Evolutionary conservation across 2,797 vertebrate species (phyloP), one percentile per base, ranked within the genome.

Genomic region (Hyperoplus immaculatus): DNA sequence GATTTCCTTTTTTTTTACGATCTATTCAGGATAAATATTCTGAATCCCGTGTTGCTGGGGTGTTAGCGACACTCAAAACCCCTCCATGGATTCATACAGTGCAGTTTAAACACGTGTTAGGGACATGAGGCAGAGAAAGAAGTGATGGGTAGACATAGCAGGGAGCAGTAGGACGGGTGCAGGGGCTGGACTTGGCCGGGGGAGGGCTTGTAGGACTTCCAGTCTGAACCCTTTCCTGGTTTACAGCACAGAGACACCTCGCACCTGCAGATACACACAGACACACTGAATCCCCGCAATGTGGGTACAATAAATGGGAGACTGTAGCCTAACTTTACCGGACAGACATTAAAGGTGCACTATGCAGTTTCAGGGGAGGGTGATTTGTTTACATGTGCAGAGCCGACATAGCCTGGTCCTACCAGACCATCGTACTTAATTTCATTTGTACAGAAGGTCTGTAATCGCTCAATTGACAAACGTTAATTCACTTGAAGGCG

Each of bases 191-290:
- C 80, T 51, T 79, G 90, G 15, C 93, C 90, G 1, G 73, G 93
- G 4, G 76, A 78, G 0, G 87, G 74, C 21, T 90, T 95, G 77
- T 85, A 93, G 15, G 89, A 85, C 8, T 79, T 89, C 92, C 93
- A 92, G 76, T 95, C 92, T 58, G 94, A 90, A 0, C 88, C 90
- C 64, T 91, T 94, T 77, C 96, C 95, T 1, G 96, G 95, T 89
- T 97, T 99, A 87, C 95, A 97, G 94, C 98, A 99, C 63, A 96
- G 95, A 0, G 97, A 97, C 81, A 99, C 94, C 59, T 99, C 97
- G 83, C 98, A 98, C 91, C 98, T 99, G 86, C 14, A 71, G 15
- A 69, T 0, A 62, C 39, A 76, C 4, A 58, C 21, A 8, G 29
- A 29, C 29, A 29, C 29, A 29, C 29, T 29, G 29, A 29, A 29